Conservation (phyloP, 2,888 invertebrate species). For the Oegoconia quadripuncta region DNA sequence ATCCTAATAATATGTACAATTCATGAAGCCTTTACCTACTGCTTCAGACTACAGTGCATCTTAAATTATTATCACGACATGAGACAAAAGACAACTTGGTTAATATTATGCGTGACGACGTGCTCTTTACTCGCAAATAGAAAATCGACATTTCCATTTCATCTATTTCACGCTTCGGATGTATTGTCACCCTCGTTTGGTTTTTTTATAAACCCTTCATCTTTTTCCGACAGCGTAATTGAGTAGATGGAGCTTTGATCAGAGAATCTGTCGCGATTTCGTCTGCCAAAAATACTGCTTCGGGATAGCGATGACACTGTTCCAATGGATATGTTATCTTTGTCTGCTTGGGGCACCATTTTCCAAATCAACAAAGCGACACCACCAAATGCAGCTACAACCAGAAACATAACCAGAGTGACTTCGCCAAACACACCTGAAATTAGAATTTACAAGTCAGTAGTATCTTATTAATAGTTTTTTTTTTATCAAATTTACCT, state of each 20-base stretch:
- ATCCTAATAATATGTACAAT: slow-evolving; percentile 2
- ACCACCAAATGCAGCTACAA: slow-evolving; percentile 79
- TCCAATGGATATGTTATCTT: slow-evolving; percentile 71
- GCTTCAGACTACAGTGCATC: slow-evolving; percentile 4
- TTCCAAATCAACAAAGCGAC: slow-evolving; percentile 77
- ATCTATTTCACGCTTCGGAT: slow-evolving; percentile 58
- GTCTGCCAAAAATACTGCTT: slow-evolving; percentile 56
- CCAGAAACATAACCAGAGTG: slow-evolving; percentile 75
- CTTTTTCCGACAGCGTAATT: slow-evolving; percentile 70
- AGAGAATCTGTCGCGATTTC: slow-evolving; percentile 65
- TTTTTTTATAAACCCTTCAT: slow-evolving; percentile 55
- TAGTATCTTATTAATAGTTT: too few relatives aligned
- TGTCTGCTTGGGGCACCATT: slow-evolving; percentile 73
- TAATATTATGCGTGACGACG: slow-evolving; percentile 17
- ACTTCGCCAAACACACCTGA: slow-evolving; percentile 71
- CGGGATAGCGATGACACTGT: slow-evolving; percentile 64
- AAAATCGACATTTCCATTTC: slow-evolving; percentile 21
- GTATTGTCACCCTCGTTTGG: slow-evolving; percentile 64
- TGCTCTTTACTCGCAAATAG: slow-evolving; percentile 34
- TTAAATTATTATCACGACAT: slow-evolving; percentile 11
- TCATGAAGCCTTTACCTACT: not conserved
- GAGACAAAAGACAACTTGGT: slow-evolving; percentile 8
- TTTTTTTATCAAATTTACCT: too few relatives aligned
- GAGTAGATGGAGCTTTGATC: slow-evolving; percentile 72
- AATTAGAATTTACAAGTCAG: slow-evolving; percentile 27